phyloP scores from a whole-genome alignment of 2,113 vertebrate genomes.

The Psettodes erumei region DNA sequence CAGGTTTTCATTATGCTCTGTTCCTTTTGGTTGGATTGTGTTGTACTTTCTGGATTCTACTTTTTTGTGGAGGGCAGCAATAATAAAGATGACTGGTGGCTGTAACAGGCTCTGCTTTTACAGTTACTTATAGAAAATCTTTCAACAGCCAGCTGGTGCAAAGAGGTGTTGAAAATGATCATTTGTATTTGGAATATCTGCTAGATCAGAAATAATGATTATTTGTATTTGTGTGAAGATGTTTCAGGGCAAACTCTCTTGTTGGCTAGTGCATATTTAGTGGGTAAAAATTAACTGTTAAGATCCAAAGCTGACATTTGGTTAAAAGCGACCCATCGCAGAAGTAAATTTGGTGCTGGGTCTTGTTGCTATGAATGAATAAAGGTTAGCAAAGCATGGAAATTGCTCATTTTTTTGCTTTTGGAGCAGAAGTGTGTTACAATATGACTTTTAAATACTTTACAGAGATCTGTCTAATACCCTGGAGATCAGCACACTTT shows the following conservation, averaged over 20 bases:
- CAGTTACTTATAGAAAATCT: constrained; percentile 12
- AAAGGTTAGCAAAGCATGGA: too few relatives aligned
- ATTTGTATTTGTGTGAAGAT: constrained; percentile 21
- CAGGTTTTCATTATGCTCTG: background rate
- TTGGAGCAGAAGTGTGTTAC: too few relatives aligned
- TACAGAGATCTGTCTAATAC: constrained; percentile 10
- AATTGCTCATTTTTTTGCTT: too few relatives aligned
- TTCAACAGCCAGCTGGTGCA: constrained; percentile 27
- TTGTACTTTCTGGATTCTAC: constrained; percentile 36
- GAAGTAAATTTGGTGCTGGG: too few relatives aligned
- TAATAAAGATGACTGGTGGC: background rate
- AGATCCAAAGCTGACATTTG: too few relatives aligned
- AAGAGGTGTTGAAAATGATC: constrained; percentile 9
- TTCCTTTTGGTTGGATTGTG: constrained; percentile 18
- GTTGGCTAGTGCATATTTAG: too few relatives aligned
- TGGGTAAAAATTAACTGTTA: too few relatives aligned
- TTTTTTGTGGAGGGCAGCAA: constrained; percentile 8
- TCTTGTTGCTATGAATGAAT: too few relatives aligned
- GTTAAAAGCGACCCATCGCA: too few relatives aligned
- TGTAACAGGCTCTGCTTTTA: constrained; percentile 23
- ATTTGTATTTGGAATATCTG: constrained; percentile 8
- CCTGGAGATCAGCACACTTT: constrained; percentile 31
- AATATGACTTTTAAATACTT: too few relatives aligned
- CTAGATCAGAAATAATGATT: constrained; percentile 14
- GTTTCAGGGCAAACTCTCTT: too few relatives aligned